Percentiles rank a stretch among this genome's conserved stretches.
phyloP scores from a whole-genome alignment of 2,888 invertebrate genomes.

The Beris chalybata region DNA sequence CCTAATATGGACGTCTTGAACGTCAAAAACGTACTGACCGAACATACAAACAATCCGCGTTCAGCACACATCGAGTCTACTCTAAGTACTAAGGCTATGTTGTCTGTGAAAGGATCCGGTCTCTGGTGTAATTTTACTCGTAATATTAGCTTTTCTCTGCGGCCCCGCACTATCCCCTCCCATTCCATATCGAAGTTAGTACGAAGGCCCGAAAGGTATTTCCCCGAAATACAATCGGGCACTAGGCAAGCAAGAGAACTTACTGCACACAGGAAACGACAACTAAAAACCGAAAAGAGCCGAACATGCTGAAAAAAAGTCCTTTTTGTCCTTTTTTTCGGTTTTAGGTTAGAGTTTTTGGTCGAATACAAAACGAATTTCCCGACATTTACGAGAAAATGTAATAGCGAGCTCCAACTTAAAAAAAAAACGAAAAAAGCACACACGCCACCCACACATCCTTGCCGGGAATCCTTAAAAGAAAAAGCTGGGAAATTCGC shows the following conservation, averaged over 20 bases:
- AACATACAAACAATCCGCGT: constrained; percentile 9
- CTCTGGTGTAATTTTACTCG: constrained; percentile 37
- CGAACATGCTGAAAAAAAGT: no score
- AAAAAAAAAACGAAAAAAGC: no score
- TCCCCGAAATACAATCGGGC: constrained; percentile 19
- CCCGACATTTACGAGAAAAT: no score
- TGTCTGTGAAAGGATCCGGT: constrained; percentile 29
- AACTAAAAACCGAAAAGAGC: no score
- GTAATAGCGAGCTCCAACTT: no score
- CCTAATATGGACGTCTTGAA: constrained; percentile 22
- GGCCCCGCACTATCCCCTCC: neutral
- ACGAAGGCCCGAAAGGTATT: constrained; percentile 31
- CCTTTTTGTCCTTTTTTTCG: no score
- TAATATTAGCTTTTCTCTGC: constrained; percentile 21
- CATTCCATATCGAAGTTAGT: constrained; percentile 17
- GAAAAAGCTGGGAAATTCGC: constrained; percentile 27
- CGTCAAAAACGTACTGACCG: constrained; percentile 29
- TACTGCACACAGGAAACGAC: neutral
- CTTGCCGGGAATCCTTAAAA: neutral
- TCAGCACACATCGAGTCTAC: constrained; percentile 35
- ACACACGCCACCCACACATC: constrained; percentile 1
- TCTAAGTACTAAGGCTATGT: constrained; percentile 35
- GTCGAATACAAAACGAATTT: no score
- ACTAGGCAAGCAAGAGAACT: neutral
- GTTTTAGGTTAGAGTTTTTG: no score